Percentiles rank a stretch among this genome's conserved stretches.
Conservation (phyloP, 2,113 vertebrate species). For the Lycaon pictus region DNA sequence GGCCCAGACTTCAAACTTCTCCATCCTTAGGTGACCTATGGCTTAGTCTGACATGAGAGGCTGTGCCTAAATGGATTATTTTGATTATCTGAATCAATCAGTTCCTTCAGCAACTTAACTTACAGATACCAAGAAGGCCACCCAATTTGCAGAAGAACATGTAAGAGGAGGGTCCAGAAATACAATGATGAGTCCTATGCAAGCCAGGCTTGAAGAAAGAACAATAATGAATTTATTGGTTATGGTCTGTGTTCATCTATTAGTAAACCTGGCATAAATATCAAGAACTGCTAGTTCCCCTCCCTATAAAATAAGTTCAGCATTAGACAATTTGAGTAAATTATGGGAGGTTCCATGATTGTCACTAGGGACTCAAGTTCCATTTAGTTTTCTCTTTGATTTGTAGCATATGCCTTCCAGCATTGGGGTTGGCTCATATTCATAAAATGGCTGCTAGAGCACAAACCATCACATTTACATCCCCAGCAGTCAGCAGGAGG, state of each 20-base stretch:
- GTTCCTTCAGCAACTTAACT: background rate
- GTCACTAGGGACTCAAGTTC: background rate
- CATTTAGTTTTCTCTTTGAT: background rate
- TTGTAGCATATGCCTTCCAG: background rate
- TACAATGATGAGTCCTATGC: background rate
- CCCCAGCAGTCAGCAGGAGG: background rate
- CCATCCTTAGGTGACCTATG: background rate
- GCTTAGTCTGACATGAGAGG: background rate
- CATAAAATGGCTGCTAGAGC: background rate
- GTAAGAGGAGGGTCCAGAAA: background rate
- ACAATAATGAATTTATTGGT: background rate
- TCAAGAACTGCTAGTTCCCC: background rate
- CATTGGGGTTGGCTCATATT: background rate
- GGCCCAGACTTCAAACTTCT: background rate
- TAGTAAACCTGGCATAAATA: background rate
- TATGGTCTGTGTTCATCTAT: background rate
- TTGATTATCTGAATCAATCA: background rate
- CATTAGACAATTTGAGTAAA: background rate
- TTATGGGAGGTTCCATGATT: background rate
- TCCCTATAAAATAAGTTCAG: background rate
- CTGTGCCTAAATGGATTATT: background rate
- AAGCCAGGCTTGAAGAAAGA: background rate
- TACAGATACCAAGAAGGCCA: background rate
- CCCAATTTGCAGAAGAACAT: background rate
- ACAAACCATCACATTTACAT: background rate